phyloP scores from a whole-genome alignment of 2,888 invertebrate genomes.

The Conops quadrifasciatus region DNA sequence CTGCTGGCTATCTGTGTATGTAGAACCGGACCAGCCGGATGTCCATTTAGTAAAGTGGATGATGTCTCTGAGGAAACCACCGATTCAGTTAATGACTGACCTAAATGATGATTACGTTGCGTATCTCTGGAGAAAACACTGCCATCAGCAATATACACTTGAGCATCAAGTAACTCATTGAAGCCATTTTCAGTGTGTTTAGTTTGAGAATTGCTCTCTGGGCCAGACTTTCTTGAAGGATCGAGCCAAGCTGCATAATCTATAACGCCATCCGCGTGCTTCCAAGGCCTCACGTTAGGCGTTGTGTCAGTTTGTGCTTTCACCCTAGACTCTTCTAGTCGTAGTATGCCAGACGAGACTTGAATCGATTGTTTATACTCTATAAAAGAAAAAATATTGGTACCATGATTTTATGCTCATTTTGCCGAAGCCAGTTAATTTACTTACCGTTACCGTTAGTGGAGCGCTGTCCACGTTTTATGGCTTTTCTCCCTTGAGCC shows the following conservation, averaged over 20 bases:
- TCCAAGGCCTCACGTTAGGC: constrained; percentile 33
- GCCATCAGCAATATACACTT: constrained; percentile 7
- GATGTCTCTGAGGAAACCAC: neutral
- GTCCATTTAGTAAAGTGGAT: constrained; percentile 27
- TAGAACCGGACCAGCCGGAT: constrained; percentile 34
- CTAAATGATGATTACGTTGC: neutral
- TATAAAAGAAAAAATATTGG: constrained; percentile 23
- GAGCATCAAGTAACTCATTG: too few species aligned
- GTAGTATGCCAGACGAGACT: constrained; percentile 52
- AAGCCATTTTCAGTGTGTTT: constrained; percentile 6
- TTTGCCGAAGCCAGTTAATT: too few species aligned
- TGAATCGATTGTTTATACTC: constrained; percentile 51
- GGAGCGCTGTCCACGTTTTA: constrained; percentile 39
- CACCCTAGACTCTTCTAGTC: constrained; percentile 41
- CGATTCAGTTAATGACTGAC: neutral
- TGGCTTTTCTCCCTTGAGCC: neutral
- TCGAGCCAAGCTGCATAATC: constrained; percentile 40
- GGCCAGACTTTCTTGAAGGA: constrained; percentile 19
- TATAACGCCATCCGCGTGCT: constrained; percentile 28
- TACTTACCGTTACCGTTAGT: constrained; percentile 46
- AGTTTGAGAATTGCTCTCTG: neutral
- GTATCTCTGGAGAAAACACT: constrained; percentile 11
- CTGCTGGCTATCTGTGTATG: constrained; percentile 41
- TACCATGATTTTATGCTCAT: too few species aligned
- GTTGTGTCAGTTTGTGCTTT: constrained; percentile 22